These are phyloP conservation scores for Drosophila hawaiiensis DNA, from an alignment of 2,888 invertebrate genomes.

Conservation along the genomic window DNA sequence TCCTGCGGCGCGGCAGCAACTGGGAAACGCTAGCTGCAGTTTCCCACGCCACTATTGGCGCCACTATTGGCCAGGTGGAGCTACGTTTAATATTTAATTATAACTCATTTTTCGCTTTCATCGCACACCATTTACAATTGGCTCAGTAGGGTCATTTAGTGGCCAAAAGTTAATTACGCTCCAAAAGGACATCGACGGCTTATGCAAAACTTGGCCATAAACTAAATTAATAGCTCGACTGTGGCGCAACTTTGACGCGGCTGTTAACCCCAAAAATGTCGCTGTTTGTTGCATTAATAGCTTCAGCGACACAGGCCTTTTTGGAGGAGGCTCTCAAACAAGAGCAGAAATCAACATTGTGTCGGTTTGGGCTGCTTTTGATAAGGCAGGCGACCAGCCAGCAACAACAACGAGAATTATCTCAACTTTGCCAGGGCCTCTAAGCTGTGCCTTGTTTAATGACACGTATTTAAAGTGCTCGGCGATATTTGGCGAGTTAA, in stretches of 20 bases:
- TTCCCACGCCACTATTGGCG: background rate
- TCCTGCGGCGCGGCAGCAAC: conserved; percentile 26
- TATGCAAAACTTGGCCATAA: conserved; percentile 56
- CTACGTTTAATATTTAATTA: conserved; percentile 54
- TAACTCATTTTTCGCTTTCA: conserved; percentile 58
- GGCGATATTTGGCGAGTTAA: conserved; percentile 18
- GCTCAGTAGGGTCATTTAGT: conserved; percentile 16
- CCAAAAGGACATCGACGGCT: conserved; percentile 55
- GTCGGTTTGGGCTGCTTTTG: background rate
- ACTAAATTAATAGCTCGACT: conserved; percentile 60
- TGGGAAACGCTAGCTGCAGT: conserved; percentile 33
- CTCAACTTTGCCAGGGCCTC: conserved; percentile 23
- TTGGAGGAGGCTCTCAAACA: background rate
- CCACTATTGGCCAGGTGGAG: conserved; percentile 7
- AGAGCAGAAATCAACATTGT: conserved; percentile 3
- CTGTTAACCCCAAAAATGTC: conserved; percentile 38
- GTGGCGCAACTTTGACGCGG: conserved; percentile 43
- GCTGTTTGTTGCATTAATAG: conserved; percentile 35
- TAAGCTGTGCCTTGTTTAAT: conserved; percentile 20
- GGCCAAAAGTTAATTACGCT: conserved; percentile 58
- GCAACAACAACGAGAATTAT: conserved; percentile 23
- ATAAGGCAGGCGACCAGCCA: conserved; percentile 34
- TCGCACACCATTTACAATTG: conserved; percentile 47
- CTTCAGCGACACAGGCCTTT: background rate
- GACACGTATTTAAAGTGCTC: conserved; percentile 12